phyloP scores from a whole-genome alignment of 2,113 vertebrate species.

The Crotalus helleri region DNA sequence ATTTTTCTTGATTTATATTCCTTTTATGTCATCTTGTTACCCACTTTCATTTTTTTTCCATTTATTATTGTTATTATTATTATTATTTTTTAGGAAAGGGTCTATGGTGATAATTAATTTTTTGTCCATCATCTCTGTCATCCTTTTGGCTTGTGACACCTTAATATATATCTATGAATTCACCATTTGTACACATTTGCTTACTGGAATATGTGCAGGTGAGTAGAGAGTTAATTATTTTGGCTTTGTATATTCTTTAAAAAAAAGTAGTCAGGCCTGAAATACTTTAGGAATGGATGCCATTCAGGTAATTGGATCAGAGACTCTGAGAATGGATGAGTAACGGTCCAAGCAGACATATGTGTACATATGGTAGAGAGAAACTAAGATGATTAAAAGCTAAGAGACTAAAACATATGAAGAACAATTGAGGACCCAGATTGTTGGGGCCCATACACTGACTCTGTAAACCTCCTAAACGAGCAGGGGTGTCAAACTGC shows the following conservation, averaged over 20 bases:
- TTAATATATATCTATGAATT: neutral
- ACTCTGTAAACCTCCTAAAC: too few species aligned
- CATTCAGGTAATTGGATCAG: neutral
- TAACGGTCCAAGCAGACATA: neutral
- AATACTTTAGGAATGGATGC: neutral
- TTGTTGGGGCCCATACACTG: too few species aligned
- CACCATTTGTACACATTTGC: neutral
- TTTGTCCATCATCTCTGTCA: neutral
- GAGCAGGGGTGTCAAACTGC: too few species aligned
- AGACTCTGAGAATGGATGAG: neutral
- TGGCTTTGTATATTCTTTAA: neutral
- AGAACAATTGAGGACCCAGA: too few species aligned
- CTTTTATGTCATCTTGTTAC: neutral
- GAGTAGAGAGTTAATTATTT: neutral
- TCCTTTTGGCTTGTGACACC: neutral
- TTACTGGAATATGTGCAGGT: neutral
- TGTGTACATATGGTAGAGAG: neutral
- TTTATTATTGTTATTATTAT: too few species aligned
- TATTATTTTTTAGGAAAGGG: neutral
- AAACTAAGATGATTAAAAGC: neutral
- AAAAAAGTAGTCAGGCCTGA: neutral
- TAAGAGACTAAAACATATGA: neutral
- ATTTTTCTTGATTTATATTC: neutral
- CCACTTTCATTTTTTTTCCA: neutral
- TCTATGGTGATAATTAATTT: neutral